These are phyloP conservation scores for Agonopterix heracliana DNA, from an alignment of 2,888 invertebrate genomes.

Conservation along the genomic window DNA sequence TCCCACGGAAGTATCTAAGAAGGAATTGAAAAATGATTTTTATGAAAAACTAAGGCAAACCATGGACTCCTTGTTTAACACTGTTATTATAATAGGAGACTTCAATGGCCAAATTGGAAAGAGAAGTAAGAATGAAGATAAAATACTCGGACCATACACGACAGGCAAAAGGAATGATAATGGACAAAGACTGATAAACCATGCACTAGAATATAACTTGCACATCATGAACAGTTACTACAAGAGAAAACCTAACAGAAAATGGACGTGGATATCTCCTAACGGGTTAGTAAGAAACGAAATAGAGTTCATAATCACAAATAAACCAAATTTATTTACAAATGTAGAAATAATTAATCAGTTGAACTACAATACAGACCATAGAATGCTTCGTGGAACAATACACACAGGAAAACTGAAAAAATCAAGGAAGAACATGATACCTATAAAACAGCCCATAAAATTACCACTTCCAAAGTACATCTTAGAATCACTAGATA, in stretches of 20 bases:
- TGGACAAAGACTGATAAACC: slow-evolving; percentile 17
- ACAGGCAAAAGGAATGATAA: slow-evolving; percentile 17
- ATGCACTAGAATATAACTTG: slow-evolving; percentile 12
- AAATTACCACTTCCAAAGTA: neutral
- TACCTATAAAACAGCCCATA: neutral
- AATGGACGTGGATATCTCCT: slow-evolving; percentile 17
- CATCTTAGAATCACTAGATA: neutral
- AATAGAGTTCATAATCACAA: slow-evolving; percentile 17
- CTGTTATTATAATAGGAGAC: slow-evolving; percentile 14
- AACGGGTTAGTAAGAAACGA: slow-evolving; percentile 16
- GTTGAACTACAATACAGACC: neutral
- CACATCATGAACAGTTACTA: slow-evolving; percentile 15
- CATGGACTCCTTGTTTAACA: neutral
- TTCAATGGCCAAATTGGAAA: slow-evolving; percentile 15
- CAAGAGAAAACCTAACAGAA: slow-evolving; percentile 17
- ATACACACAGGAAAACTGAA: neutral
- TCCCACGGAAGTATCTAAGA: slow-evolving; percentile 8
- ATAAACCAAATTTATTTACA: slow-evolving; percentile 2
- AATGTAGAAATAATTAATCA: slow-evolving; percentile 1
- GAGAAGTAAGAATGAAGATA: slow-evolving; percentile 11
- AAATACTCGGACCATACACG: slow-evolving; percentile 10
- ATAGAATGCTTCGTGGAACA: neutral
- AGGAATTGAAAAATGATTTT: slow-evolving; percentile 8
- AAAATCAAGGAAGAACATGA: neutral
- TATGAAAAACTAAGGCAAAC: slow-evolving; percentile 3